phyloP scores from a whole-genome alignment of 2,888 invertebrate species.

The Leucophora obtusa region DNA sequence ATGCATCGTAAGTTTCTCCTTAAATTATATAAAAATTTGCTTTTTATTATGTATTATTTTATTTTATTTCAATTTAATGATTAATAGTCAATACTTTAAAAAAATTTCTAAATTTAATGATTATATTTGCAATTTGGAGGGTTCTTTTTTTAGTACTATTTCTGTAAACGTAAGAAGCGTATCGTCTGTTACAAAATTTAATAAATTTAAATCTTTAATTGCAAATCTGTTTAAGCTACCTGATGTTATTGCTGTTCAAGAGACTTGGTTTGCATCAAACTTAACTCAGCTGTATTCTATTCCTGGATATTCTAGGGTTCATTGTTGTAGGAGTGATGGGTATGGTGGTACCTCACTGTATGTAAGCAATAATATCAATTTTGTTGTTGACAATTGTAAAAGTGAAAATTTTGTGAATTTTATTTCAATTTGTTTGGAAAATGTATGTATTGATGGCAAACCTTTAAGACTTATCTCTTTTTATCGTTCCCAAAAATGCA shows the following conservation, averaged over 20 bases:
- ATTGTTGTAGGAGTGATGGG: slow-evolving; percentile 9
- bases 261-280: too few relatives aligned
- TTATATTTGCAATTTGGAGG: background rate
- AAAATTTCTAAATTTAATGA: background rate
- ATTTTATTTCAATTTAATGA: background rate
- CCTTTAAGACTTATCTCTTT: background rate
- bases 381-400: background rate
- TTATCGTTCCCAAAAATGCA: slow-evolving; percentile 1
- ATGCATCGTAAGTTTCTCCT: too few relatives aligned
- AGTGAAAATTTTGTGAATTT: background rate
- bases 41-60: background rate
- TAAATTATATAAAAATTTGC: too few relatives aligned
- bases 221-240: background rate
- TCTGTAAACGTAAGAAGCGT: too few relatives aligned
- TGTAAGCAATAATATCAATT: background rate
- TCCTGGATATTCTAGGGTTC: background rate
- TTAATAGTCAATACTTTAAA: background rate
- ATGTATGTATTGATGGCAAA: background rate
- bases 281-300: background rate
- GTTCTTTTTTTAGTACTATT: background rate
- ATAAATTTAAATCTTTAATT: slow-evolving; percentile 3
- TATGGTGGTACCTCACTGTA: slow-evolving; percentile 6
- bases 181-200: background rate
- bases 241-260: background rate
- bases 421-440: background rate